phyloP scores from a whole-genome alignment of 2,888 invertebrate species.

The Pantelozetes paolii region DNA sequence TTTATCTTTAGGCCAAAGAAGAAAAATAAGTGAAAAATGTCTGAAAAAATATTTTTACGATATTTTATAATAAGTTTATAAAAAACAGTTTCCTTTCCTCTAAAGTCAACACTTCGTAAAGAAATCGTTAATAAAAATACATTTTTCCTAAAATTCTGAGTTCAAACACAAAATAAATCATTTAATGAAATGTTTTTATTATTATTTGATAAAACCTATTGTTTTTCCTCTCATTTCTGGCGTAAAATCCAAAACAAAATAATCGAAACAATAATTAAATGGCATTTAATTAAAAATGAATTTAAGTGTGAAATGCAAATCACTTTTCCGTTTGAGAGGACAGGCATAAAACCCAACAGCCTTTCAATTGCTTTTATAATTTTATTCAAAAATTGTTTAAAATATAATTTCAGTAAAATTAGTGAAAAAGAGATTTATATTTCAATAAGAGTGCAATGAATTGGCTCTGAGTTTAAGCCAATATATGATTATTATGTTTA shows the following conservation, averaged over 20 bases:
- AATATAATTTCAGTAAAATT: neutral
- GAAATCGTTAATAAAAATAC: neutral
- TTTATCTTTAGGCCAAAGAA: too few species aligned
- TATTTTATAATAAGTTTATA: too few species aligned
- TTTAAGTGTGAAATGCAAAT: neutral
- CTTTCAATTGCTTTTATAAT: neutral
- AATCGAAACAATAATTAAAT: neutral
- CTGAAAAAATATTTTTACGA: too few species aligned
- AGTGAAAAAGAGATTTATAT: neutral
- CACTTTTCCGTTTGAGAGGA: neutral
- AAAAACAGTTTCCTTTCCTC: too few species aligned
- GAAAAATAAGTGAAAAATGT: too few species aligned
- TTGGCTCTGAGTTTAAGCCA: neutral
- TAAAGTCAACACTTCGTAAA: too few species aligned
- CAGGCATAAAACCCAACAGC: neutral
- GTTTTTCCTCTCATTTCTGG: neutral
- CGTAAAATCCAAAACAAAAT: neutral
- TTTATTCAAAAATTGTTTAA: neutral
- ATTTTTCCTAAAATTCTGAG: too few species aligned
- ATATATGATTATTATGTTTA: neutral
- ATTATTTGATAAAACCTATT: neutral
- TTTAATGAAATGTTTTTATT: neutral
- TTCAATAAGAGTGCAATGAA: neutral
- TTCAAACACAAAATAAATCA: neutral
- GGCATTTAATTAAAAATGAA: neutral